phyloP scores from a whole-genome alignment of 2,888 invertebrate species.

The Temnothorax unifasciatus region DNA sequence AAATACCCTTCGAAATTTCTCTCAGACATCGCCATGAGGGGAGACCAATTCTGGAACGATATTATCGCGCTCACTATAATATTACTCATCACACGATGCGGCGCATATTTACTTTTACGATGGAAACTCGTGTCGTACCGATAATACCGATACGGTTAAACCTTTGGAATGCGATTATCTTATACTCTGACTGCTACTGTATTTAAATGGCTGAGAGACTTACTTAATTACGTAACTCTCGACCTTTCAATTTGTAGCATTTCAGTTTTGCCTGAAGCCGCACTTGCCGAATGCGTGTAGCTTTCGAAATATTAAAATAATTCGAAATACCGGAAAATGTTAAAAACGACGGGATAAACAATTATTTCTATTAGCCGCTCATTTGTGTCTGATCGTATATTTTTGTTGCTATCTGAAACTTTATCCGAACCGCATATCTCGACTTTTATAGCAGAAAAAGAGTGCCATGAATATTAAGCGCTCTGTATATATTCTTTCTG shows the following conservation, averaged over 20 bases:
- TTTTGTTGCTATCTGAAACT: neutral
- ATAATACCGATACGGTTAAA: slow-evolving; percentile 83
- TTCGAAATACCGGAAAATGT: neutral
- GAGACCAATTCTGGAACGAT: slow-evolving; percentile 95
- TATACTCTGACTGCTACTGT: neutral
- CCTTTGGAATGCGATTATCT: neutral
- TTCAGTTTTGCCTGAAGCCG: neutral
- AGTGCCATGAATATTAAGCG: neutral
- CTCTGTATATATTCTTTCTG: neutral
- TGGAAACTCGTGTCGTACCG: slow-evolving; percentile 92
- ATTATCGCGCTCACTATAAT: slow-evolving; percentile 91
- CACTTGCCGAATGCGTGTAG: neutral
- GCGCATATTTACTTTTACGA: slow-evolving; percentile 91
- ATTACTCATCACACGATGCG: slow-evolving; percentile 89
- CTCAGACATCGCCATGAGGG: slow-evolving; percentile 92
- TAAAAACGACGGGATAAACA: neutral
- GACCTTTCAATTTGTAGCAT: neutral
- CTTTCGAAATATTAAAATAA: neutral
- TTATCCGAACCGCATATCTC: neutral
- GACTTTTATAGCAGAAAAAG: neutral
- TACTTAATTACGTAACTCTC: neutral
- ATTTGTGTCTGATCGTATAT: neutral
- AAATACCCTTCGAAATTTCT: slow-evolving; percentile 94
- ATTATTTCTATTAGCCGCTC: neutral
- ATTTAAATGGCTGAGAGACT: neutral